Percentiles rank a stretch among this genome's conserved stretches.
Conservation (phyloP, 2,888 invertebrate species). For the Eupeodes luniger region DNA sequence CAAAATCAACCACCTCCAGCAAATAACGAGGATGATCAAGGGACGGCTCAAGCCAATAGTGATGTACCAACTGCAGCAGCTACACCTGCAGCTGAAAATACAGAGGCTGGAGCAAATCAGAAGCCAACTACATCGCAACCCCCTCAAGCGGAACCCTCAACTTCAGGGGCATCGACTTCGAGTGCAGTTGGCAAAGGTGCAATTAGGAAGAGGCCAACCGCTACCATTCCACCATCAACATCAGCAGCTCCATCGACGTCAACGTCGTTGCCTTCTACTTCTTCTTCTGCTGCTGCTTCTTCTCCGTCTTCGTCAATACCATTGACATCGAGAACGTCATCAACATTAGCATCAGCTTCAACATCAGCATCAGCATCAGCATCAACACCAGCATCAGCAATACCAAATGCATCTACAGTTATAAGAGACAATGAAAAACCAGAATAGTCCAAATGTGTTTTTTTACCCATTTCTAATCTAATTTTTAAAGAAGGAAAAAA, state of each 20-base stretch:
- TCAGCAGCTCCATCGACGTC: slow-evolving; percentile 45
- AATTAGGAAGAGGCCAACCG: slow-evolving; percentile 74
- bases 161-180: slow-evolving; percentile 56
- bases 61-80: slow-evolving; percentile 54
- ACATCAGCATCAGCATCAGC: slow-evolving; percentile 44
- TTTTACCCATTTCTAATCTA: slow-evolving; percentile 46
- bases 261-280: neutral
- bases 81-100: slow-evolving; percentile 34
- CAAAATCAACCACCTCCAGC: slow-evolving; percentile 78
- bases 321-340: slow-evolving; percentile 21
- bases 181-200: slow-evolving; percentile 24
- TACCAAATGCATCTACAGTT: slow-evolving; percentile 72
- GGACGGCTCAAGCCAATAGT: slow-evolving; percentile 48
- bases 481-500: slow-evolving; percentile 43
- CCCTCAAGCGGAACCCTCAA: neutral
- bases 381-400: slow-evolving; percentile 41
- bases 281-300: no score
- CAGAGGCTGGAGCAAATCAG: slow-evolving; percentile 33
- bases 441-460: slow-evolving; percentile 68
- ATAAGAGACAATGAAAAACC: slow-evolving; percentile 68
- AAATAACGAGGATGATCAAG: slow-evolving; percentile 62
- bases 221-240: slow-evolving; percentile 80
- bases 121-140: slow-evolving; percentile 48
- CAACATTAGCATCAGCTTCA: slow-evolving; percentile 20
- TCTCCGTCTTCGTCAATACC: slow-evolving; percentile 15